These are phyloP conservation scores for Sebastiscus tertius DNA, from an alignment of 2,797 vertebrate genomes.

Conservation along the genomic window DNA sequence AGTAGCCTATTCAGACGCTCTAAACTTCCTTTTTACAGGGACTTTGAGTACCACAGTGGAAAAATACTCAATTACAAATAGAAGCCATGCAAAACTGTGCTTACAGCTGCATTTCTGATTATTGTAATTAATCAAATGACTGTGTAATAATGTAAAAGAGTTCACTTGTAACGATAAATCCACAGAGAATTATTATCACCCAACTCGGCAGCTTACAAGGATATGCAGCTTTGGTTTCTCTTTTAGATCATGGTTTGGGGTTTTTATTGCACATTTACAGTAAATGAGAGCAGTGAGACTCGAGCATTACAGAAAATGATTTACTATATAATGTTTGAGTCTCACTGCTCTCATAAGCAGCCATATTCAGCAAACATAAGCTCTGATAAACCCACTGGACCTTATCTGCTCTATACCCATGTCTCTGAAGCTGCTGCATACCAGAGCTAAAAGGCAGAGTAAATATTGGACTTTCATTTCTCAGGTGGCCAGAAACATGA, in stretches of 20 bases:
- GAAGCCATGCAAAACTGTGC: not conserved
- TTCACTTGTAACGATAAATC: not conserved
- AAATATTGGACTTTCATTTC: constrained; percentile 19
- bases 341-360: not conserved
- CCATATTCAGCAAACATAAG: not conserved
- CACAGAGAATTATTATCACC: not conserved
- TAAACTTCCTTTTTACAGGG: no score
- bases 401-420: not conserved
- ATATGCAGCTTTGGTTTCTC: not conserved
- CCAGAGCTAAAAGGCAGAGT: not conserved
- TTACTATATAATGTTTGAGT: not conserved
- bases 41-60: not conserved
- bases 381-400: not conserved
- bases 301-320: not conserved
- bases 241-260: not conserved
- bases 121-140: constrained; percentile 4
- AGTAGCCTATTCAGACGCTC: not conserved
- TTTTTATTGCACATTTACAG: not conserved
- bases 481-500: not conserved
- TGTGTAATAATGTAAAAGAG: not conserved
- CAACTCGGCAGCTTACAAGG: not conserved
- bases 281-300: not conserved
- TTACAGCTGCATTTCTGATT: not conserved
- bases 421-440: not conserved
- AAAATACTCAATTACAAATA: not conserved